Evolutionary conservation across 2,888 invertebrate genomes (phyloP).

Genomic region (Apantesis nais): DNA sequence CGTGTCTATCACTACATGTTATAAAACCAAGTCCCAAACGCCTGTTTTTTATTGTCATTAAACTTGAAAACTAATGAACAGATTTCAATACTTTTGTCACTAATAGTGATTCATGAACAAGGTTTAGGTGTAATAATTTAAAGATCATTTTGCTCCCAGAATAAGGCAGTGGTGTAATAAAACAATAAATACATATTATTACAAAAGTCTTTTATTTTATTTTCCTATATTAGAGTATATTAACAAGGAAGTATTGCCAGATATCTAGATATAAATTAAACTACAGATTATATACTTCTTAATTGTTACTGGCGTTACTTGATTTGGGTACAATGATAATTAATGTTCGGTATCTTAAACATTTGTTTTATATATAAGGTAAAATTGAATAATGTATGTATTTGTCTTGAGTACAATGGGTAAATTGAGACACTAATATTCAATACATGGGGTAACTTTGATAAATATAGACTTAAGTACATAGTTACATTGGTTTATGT

Average conservation of each 20-base stretch:
- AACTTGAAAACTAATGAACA: too few species aligned
- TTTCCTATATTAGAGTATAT: conserved; percentile 59
- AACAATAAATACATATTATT: neutral
- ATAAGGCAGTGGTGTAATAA: neutral
- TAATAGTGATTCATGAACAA: too few species aligned
- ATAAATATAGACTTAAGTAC: neutral
- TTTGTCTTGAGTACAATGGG: neutral
- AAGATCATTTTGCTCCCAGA: neutral
- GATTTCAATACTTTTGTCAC: too few species aligned
- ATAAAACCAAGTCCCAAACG: too few species aligned
- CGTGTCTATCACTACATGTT: too few species aligned
- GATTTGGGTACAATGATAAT: neutral
- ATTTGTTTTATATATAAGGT: neutral
- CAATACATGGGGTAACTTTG: neutral
- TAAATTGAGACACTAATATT: neutral
- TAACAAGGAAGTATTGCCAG: conserved; percentile 27
- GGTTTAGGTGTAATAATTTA: too few species aligned
- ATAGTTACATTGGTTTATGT: neutral
- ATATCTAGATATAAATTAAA: conserved; percentile 2
- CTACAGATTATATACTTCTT: conserved; percentile 6
- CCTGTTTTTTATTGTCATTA: too few species aligned
- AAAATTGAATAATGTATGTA: neutral
- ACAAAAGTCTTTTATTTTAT: conserved; percentile 12
- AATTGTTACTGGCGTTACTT: neutral
- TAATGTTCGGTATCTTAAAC: neutral